A percentile compares a stretch with the other conserved stretches of the same genome.
These are phyloP conservation scores for Oryzias celebensis DNA, from an alignment of 2,113 vertebrate genomes.

Conservation along the genomic window DNA sequence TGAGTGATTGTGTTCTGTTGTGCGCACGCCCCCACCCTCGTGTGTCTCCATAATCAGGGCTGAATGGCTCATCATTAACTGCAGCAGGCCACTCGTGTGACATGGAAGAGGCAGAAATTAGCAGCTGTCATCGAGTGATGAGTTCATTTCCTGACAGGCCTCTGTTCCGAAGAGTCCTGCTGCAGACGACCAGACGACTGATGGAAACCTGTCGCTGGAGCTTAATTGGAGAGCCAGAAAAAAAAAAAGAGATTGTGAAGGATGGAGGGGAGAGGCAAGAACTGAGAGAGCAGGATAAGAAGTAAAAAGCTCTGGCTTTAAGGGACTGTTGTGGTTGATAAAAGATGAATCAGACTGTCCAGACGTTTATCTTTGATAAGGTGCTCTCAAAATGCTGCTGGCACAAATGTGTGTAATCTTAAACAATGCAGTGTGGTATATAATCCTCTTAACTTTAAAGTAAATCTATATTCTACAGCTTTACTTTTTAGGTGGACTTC, in stretches of 20 bases:
- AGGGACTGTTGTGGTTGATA: no score
- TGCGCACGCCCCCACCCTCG: conserved; percentile 72
- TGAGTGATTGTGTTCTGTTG: conserved; percentile 68
- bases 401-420: no score
- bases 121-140: conserved; percentile 95
- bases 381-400: no score
- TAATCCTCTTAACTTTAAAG: no score
- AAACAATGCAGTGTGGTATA: no score
- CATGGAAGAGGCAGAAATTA: conserved; percentile 95
- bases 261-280: conserved; percentile 39
- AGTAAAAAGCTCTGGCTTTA: conserved; percentile 5
- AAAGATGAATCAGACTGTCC: no score
- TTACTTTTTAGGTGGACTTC: no score
- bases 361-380: no score
- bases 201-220: conserved; percentile 87
- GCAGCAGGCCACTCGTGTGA: conserved; percentile 91
- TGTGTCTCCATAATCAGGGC: conserved; percentile 91
- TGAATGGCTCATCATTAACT: conserved; percentile 94
- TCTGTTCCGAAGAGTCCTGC: conserved; percentile 61
- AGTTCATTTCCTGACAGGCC: conserved; percentile 99
- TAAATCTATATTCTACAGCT: no score
- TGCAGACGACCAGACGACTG: conserved; percentile 78
- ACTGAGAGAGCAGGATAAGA: conserved; percentile 27
- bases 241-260: conserved; percentile 54
- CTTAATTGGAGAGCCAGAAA: conserved; percentile 88